Percentiles rank a stretch among this genome's conserved stretches.
phyloP scores from a whole-genome alignment of 2,888 invertebrate genomes.

The Netelia virgata region DNA sequence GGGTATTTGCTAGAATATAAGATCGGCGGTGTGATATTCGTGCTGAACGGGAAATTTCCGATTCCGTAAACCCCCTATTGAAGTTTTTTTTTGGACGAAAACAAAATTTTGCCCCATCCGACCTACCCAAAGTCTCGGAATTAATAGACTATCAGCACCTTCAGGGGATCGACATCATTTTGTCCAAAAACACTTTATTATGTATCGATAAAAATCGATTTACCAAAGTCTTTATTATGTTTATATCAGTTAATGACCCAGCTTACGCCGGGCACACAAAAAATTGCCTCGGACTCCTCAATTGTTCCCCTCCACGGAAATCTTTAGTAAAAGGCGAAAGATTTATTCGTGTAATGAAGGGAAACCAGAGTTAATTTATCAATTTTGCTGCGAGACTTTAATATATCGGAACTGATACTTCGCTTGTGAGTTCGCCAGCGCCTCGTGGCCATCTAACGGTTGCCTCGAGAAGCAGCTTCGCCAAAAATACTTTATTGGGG shows the following conservation, averaged over 20 bases:
- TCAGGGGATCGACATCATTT: too few species aligned
- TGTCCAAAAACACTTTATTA: too few species aligned
- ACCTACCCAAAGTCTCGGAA: too few species aligned
- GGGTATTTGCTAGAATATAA: too few species aligned
- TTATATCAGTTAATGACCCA: conserved; percentile 64
- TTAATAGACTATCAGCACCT: too few species aligned
- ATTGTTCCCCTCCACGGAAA: conserved; percentile 84
- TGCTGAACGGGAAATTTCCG: too few species aligned
- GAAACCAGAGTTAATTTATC: conserved; percentile 83
- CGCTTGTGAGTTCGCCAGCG: conserved; percentile 10
- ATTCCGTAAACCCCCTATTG: too few species aligned
- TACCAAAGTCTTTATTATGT: conserved; percentile 25
- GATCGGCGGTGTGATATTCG: too few species aligned
- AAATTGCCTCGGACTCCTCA: conserved; percentile 77
- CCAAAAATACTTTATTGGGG: too few species aligned
- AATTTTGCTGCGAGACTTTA: conserved; percentile 80
- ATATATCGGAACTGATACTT: neutral
- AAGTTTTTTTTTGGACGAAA: too few species aligned
- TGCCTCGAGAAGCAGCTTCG: neutral
- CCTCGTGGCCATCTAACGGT: neutral
- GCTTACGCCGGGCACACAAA: conserved; percentile 72
- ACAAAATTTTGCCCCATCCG: too few species aligned
- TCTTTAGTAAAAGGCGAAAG: conserved; percentile 86
- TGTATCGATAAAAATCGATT: conserved; percentile 45
- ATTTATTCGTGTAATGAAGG: conserved; percentile 85